Percentiles rank a stretch among this genome's conserved stretches.
phyloP scores from a whole-genome alignment of 2,113 vertebrate genomes.

The Coracopsis vasa region DNA sequence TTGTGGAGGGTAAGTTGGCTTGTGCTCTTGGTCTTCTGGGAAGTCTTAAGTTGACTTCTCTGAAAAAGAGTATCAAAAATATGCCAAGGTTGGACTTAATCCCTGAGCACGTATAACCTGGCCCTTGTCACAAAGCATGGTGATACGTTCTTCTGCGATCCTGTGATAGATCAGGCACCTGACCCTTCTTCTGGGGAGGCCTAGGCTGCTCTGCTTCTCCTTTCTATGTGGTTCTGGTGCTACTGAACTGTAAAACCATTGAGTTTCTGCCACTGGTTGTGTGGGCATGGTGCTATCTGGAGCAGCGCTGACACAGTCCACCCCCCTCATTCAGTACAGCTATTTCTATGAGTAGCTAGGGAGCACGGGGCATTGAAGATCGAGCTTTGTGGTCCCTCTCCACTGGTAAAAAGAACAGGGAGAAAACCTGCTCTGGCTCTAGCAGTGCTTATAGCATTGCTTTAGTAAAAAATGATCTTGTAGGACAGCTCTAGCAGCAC shows the following conservation, averaged over 20 bases:
- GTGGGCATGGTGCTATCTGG: background rate
- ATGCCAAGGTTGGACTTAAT: background rate
- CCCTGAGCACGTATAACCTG: background rate
- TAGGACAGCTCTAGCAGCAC: background rate
- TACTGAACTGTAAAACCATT: background rate
- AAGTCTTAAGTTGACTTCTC: background rate
- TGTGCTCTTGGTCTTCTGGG: background rate
- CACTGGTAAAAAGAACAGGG: background rate
- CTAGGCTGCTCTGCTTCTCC: background rate
- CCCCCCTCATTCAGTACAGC: background rate
- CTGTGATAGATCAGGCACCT: background rate
- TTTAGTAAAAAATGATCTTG: background rate
- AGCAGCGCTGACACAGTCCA: background rate
- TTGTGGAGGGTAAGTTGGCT: background rate
- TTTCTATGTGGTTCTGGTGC: background rate
- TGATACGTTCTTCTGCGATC: accelerated
- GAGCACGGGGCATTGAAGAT: background rate
- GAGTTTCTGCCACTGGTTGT: background rate
- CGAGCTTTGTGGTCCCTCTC: background rate
- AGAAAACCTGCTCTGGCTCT: background rate
- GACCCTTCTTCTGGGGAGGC: background rate
- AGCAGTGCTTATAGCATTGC: background rate
- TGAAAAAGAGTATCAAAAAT: background rate
- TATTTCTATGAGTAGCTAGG: background rate
- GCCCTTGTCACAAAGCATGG: background rate